These are phyloP conservation scores for Menidia menidia DNA, from an alignment of 2,797 vertebrate genomes.

Conservation along the genomic window DNA sequence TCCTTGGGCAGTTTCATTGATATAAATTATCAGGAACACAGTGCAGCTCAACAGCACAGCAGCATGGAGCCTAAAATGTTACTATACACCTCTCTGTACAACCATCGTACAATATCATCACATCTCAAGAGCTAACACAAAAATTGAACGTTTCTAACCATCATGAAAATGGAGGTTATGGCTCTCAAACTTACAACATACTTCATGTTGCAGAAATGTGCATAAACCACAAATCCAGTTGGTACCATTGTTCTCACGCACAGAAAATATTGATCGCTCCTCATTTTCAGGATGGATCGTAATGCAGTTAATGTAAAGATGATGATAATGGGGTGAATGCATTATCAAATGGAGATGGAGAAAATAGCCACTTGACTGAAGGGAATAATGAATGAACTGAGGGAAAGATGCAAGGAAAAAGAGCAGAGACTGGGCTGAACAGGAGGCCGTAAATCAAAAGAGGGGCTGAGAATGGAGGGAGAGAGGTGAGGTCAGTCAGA, in stretches of 20 bases:
- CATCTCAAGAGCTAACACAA: neutral
- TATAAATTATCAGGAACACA: slow-evolving; percentile 1
- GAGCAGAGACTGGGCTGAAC: slow-evolving; percentile 55
- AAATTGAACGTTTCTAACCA: neutral
- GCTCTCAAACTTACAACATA: neutral
- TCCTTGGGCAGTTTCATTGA: neutral
- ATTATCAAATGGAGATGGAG: slow-evolving; percentile 48
- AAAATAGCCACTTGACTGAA: slow-evolving; percentile 49
- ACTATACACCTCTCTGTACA: neutral
- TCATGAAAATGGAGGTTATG: neutral
- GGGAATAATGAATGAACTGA: slow-evolving; percentile 72
- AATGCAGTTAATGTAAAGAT: slow-evolving; percentile 68
- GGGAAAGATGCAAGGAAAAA: slow-evolving; percentile 61
- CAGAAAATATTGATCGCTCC: slow-evolving; percentile 42
- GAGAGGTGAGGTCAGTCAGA: slow-evolving; percentile 76
- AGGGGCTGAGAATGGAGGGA: slow-evolving; percentile 67
- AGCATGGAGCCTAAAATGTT: slow-evolving; percentile 4
- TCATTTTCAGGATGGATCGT: slow-evolving; percentile 56
- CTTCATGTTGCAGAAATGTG: neutral
- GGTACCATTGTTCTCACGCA: slow-evolving; percentile 13
- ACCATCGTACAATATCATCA: neutral
- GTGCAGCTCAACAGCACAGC: neutral
- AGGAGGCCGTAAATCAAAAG: slow-evolving; percentile 77
- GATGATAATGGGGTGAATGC: slow-evolving; percentile 49
- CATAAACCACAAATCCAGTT: slow-evolving; percentile 23